Percentiles rank a stretch among this genome's conserved stretches.
These are phyloP conservation scores for Rutilus rutilus DNA, from an alignment of 2,113 vertebrate genomes.

Conservation along the genomic window DNA sequence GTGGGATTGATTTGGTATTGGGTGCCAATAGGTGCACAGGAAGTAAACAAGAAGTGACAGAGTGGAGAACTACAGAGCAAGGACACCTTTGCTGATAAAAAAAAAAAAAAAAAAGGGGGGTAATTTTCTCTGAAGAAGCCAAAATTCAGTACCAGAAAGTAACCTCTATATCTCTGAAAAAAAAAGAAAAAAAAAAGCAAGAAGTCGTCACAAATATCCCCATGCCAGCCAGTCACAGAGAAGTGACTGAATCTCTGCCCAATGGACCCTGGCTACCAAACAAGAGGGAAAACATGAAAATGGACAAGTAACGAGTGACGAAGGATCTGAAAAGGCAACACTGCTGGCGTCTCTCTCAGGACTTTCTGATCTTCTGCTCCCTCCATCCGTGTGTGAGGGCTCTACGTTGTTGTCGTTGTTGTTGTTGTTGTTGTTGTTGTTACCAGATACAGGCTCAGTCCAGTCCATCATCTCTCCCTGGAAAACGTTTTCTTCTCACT, in stretches of 20 bases:
- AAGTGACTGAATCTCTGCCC: slow-evolving; percentile 60
- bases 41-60: slow-evolving; percentile 58
- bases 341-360: slow-evolving; percentile 79
- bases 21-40: slow-evolving; percentile 35
- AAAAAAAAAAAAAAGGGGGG: slow-evolving; percentile 30
- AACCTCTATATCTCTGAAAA: slow-evolving; percentile 59
- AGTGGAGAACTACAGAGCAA: slow-evolving; percentile 44
- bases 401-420: slow-evolving; percentile 69
- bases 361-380: slow-evolving; percentile 62
- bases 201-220: slow-evolving; percentile 18
- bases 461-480: slow-evolving; percentile 60
- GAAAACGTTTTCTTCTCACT: slow-evolving; percentile 37
- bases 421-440: slow-evolving; percentile 49
- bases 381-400: slow-evolving; percentile 42
- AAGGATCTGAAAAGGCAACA: slow-evolving; percentile 80
- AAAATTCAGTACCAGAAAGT: slow-evolving; percentile 71
- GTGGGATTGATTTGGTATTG: slow-evolving; percentile 77
- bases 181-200: not conserved
- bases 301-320: slow-evolving; percentile 73
- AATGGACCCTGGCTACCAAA: slow-evolving; percentile 66
- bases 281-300: slow-evolving; percentile 70
- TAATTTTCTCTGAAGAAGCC: slow-evolving; percentile 57
- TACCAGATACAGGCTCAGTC: slow-evolving; percentile 76
- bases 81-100: not conserved
- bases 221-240: slow-evolving; percentile 28